phyloP scores from a whole-genome alignment of 2,888 invertebrate species.

The Acanthosoma haemorrhoidale region DNA sequence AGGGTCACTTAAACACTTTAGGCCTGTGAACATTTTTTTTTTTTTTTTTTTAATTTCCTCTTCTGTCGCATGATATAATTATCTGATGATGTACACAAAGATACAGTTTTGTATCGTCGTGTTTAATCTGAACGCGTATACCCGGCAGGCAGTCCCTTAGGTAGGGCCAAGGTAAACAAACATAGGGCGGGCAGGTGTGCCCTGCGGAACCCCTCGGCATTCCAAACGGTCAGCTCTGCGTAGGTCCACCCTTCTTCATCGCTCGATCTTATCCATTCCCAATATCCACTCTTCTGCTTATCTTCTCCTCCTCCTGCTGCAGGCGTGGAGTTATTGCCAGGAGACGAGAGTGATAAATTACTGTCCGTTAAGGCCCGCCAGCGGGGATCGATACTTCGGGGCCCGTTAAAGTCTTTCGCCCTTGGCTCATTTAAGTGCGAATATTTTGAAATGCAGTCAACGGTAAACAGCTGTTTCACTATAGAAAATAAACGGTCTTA shows the following conservation, averaged over 20 bases:
- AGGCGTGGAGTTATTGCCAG: no score
- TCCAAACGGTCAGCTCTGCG: background rate
- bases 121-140: no score
- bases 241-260: background rate
- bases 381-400: background rate
- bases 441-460: no score
- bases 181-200: background rate
- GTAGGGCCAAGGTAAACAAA: slow-evolving; percentile 6
- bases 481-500: no score
- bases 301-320: background rate
- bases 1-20: no score
- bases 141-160: no score
- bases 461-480: no score
- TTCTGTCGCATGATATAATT: no score
- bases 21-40: no score
- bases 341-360: background rate
- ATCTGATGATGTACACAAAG: no score
- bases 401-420: slow-evolving; percentile 7
- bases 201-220: background rate
- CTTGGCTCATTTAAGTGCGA: no score
- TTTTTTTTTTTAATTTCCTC: no score
- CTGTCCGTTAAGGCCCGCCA: background rate
- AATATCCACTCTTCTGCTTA: background rate
- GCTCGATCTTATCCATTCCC: background rate
- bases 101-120: background rate